Evolutionary conservation across 2,113 vertebrate genomes (phyloP), one percentile per base, ranked within the genome.

Genomic region (Amphilophus citrinellus): DNA sequence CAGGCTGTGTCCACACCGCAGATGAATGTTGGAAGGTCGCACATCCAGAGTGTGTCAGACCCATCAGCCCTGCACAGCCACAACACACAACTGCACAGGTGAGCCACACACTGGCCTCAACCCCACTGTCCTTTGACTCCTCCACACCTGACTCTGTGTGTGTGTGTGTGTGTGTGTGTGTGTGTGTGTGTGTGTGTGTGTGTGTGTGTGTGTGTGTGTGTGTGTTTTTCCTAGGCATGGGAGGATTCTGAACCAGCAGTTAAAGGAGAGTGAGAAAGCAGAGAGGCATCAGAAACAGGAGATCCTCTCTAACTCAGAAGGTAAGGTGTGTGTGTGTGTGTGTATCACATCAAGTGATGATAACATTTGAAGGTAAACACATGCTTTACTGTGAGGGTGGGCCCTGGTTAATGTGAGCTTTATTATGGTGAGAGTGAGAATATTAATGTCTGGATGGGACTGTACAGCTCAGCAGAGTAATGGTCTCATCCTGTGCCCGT

Each of bases 61-160:
- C 93, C 96, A 1, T 59, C 97, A 27, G 96, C 95, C 7, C 93
- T 97, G 44, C 94, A 96, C 83, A 97, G 91, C 87, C 97, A 98
- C 93, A 98, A 98, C 7, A 85, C 90, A 10, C 96, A 96, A 76
- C 94, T 98, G 57, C 95, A 94, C 87, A 97, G 98, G 98, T 98
- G 83, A 88, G 87, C 37, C 77, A 63, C 76, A 22, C 6, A 1
- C 11, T 2, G 3, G n/a, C 61, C 10, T 63, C 37, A 32, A 37
- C 61, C 11, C 37, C 61, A 13, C 18, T 63, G 32, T 3, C 11
- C 10, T n/a, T 18, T 37, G 17, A 62, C 0, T 18, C 0, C n/a
- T 11, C 20, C 3, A 2, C 4, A 15, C 44, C 44, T 47, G 44
- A 47, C 44, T 2, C 1, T 47, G 3, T 61, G 76, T 79, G 39